Evolutionary conservation across 2,888 invertebrate species (phyloP), one percentile per base, ranked within the genome.

Genomic region (Achlya flavicornis): DNA sequence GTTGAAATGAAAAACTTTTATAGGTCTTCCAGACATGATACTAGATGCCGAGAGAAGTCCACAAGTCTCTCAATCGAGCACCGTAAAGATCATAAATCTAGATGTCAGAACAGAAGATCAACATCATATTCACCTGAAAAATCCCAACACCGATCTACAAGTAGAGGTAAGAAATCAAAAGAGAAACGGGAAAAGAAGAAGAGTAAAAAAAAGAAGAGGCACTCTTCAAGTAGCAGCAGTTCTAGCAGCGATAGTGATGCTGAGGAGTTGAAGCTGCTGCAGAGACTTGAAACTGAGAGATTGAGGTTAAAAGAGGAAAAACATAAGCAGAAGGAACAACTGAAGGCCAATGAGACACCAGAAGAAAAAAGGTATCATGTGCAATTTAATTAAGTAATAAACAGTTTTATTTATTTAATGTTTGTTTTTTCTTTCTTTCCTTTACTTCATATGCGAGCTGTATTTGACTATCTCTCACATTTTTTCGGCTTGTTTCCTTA

Each of bases 301-400:
- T 75, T 95, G 16, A 94, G 95, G 62, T 92, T 95, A 53, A 89
- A 95, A 10, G 95, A 96, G 38, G 96, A 97, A 60, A 95, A 94
- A 63, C 95, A 94, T 66, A 95, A 95, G 3, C 94, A 95, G 65
- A 98, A 98, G 76, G 97, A 97, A 74, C 78, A 95, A 63, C 83
- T 96, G 82, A 99, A 99, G 88, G 96, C 97, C 0, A 96, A 96
- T 63, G 99, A 99, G 93, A 99, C 99, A 0, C 97, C 99, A 0
- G 99, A 99, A 87, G 98, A 99, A 85, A 99, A 99, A 85, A 94
- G 95, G 94, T 93, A 71, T 63, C 46, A 41, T 58, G 19, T 6
- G 38, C 33, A 58, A 32, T 41, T 26, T n/a, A n/a, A n/a, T n/a
- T n/a, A n/a, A n/a, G n/a, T 58, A 26, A 26, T 26, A 26, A 2